Evolutionary conservation across 2,113 vertebrate genomes (phyloP).

Genomic region (Cephalopholis sonnerati): DNA sequence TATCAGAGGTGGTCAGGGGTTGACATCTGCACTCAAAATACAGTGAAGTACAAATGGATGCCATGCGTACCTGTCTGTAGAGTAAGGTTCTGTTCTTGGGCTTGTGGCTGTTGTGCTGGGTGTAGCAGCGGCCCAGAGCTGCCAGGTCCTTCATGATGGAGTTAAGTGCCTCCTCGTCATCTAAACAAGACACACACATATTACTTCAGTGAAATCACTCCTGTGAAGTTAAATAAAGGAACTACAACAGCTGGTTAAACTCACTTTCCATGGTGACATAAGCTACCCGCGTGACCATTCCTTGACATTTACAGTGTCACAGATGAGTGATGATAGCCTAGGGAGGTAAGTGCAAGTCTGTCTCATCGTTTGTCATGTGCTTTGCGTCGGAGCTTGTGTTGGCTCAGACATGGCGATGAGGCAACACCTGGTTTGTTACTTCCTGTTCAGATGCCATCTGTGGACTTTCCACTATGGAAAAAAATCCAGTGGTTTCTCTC

Average conservation of each 20-base stretch:
- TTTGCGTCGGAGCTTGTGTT: neutral
- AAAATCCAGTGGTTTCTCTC: slow-evolving; percentile 2
- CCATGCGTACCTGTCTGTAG: slow-evolving; percentile 87
- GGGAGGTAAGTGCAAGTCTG: neutral
- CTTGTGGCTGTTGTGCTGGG: slow-evolving; percentile 87
- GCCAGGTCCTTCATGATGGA: slow-evolving; percentile 96
- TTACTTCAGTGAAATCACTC: no score
- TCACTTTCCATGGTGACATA: neutral
- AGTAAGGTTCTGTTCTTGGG: slow-evolving; percentile 86
- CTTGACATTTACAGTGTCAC: neutral
- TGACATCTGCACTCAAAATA: neutral
- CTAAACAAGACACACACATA: slow-evolving; percentile 73
- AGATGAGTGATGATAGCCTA: neutral
- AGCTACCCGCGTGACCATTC: neutral
- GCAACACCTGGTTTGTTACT: slow-evolving; percentile 50
- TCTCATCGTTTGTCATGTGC: neutral
- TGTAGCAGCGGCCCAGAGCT: slow-evolving; percentile 88
- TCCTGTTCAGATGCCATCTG: slow-evolving; percentile 60
- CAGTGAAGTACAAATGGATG: neutral
- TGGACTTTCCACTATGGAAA: slow-evolving; percentile 41
- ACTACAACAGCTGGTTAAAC: neutral
- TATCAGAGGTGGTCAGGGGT: neutral
- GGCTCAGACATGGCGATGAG: neutral
- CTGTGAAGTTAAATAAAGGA: neutral
- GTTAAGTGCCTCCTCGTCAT: slow-evolving; percentile 92